phyloP scores from a whole-genome alignment of 1,140 invertebrate genomes.

The Drosophila athabasca region DNA sequence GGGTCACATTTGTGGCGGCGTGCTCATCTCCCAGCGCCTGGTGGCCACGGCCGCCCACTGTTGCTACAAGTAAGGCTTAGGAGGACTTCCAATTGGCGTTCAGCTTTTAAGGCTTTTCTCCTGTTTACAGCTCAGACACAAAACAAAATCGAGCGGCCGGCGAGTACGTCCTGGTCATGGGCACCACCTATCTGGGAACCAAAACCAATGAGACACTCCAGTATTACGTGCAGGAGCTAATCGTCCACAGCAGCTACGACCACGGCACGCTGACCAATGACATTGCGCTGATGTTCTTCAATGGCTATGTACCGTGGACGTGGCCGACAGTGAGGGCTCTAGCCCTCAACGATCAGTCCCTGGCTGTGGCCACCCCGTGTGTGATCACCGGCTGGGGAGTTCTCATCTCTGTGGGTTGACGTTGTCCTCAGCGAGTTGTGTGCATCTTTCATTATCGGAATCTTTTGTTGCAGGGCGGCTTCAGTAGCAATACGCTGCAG shows the following conservation, averaged over 20 bases:
- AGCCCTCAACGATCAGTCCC: constrained; percentile 7
- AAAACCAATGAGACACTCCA: constrained; percentile 28
- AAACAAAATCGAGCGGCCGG: constrained; percentile 37
- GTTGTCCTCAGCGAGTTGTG: neutral
- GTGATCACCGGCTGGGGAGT: constrained; percentile 66
- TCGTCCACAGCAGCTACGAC: constrained; percentile 39
- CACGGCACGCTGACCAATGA: constrained; percentile 45
- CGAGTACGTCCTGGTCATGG: constrained; percentile 69
- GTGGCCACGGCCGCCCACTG: constrained; percentile 90
- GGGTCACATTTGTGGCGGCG: constrained; percentile 86
- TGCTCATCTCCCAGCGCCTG: constrained; percentile 85
- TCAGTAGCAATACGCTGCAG: constrained; percentile 36
- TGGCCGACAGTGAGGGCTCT: constrained; percentile 32
- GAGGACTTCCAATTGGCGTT: neutral
- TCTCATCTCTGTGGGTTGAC: constrained; percentile 20
- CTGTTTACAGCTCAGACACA: constrained; percentile 1
- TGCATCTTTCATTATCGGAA: neutral
- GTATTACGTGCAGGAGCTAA: constrained; percentile 61
- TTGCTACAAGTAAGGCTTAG: constrained; percentile 50
- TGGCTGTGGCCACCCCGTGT: constrained; percentile 31
- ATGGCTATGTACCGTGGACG: constrained; percentile 62
- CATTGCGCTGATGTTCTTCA: constrained; percentile 63
- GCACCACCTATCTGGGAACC: constrained; percentile 34
- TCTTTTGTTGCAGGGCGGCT: constrained; percentile 9
- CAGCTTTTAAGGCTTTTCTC: neutral